A percentile compares a stretch with the other conserved stretches of the same genome.
Evolutionary conservation across 2,888 invertebrate genomes (phyloP).

Genomic region (Erpobdella octoculata): DNA sequence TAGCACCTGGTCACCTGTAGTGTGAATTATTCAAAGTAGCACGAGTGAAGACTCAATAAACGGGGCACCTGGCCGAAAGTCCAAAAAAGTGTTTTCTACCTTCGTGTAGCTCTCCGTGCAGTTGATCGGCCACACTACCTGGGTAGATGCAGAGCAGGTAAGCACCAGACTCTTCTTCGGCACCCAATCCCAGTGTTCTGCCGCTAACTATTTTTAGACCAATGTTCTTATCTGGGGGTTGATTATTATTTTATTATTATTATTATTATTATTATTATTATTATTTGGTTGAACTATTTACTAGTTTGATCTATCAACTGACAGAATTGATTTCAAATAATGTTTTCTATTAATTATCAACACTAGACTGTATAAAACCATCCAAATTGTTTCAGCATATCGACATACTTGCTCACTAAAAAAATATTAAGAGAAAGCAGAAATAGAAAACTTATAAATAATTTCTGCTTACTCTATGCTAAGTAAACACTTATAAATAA

Average conservation of each 20-base stretch:
- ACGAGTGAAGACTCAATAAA: background rate
- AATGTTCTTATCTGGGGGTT: slow-evolving; percentile 54
- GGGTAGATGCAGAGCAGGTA: slow-evolving; percentile 58
- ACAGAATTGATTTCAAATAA: too few species aligned
- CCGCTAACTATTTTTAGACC: slow-evolving; percentile 59
- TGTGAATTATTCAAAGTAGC: background rate
- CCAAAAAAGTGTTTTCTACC: slow-evolving; percentile 48
- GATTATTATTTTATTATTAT: background rate
- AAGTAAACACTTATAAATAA: too few species aligned
- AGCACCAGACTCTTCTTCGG: slow-evolving; percentile 52
- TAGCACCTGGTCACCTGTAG: slow-evolving; percentile 60
- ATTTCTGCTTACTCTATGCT: too few species aligned
- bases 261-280: too few species aligned
- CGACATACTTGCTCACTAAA: too few species aligned
- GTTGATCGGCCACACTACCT: slow-evolving; percentile 56
- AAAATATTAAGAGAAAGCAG: too few species aligned
- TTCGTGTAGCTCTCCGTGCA: slow-evolving; percentile 58
- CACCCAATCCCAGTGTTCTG: slow-evolving; percentile 51
- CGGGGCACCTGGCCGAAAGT: too few species aligned
- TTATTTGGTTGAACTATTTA: too few species aligned
- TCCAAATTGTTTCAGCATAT: too few species aligned
- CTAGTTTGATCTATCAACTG: slow-evolving; percentile 47
- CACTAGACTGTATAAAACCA: too few species aligned
- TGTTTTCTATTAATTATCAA: too few species aligned
- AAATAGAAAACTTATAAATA: too few species aligned